A percentile compares a stretch with the other conserved stretches of the same genome.
phyloP scores from a whole-genome alignment of 2,888 invertebrate species.

The Limulus polyphemus region DNA sequence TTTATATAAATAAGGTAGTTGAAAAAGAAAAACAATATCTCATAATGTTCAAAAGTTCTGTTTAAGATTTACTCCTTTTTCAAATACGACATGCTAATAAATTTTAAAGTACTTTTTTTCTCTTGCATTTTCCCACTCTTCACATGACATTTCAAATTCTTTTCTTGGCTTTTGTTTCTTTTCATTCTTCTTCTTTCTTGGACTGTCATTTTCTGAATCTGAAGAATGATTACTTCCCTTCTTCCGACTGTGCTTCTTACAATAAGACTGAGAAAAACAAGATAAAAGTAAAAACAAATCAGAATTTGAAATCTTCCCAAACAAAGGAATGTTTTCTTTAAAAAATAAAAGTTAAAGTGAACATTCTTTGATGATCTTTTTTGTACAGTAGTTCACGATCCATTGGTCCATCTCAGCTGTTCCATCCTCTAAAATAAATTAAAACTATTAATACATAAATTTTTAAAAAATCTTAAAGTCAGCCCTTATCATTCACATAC shows the following conservation, averaged over 20 bases:
- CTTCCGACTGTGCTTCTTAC: constrained; percentile 4
- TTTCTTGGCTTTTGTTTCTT: neutral
- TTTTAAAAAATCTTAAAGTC: too few relatives aligned
- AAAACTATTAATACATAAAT: too few relatives aligned
- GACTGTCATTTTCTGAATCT: constrained; percentile 1
- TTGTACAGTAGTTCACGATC: too few relatives aligned
- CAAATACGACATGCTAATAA: neutral
- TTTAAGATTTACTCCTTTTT: neutral
- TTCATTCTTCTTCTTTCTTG: neutral
- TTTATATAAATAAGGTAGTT: too few relatives aligned
- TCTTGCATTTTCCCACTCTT: neutral
- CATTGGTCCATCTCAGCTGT: too few relatives aligned
- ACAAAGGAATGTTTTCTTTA: too few relatives aligned
- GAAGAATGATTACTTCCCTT: neutral
- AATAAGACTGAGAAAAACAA: constrained; percentile 2
- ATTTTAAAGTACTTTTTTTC: neutral
- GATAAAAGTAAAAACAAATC: neutral
- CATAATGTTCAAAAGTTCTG: too few relatives aligned
- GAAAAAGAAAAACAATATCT: too few relatives aligned
- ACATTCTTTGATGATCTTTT: too few relatives aligned
- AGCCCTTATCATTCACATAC: too few relatives aligned
- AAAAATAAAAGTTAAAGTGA: too few relatives aligned
- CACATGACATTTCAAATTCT: neutral
- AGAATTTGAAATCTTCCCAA: neutral
- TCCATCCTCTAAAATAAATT: too few relatives aligned